A percentile compares a stretch with the other conserved stretches of the same genome.
Conservation (phyloP, 2,113 vertebrate species). For the Dipodomys ordii region DNA sequence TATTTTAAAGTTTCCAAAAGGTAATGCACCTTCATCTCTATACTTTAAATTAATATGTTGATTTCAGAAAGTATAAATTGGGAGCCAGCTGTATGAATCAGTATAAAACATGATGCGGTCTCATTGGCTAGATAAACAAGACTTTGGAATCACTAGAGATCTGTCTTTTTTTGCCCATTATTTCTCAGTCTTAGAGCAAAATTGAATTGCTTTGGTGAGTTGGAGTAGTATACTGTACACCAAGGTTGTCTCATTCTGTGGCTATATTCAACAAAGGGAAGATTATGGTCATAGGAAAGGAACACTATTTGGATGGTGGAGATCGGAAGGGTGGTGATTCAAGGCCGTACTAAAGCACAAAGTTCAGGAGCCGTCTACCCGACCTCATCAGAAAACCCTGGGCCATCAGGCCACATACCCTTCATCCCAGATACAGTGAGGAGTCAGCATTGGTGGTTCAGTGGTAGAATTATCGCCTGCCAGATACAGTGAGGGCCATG, state of each 20-base stretch:
- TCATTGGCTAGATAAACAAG: neutral
- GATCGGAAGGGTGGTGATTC: no score
- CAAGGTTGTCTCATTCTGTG: neutral
- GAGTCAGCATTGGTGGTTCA: no score
- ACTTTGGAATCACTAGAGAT: neutral
- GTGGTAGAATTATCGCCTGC: no score
- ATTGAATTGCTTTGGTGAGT: neutral
- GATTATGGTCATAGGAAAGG: neutral
- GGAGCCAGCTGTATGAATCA: neutral
- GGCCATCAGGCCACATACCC: no score
- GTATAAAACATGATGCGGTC: neutral
- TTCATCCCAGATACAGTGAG: no score
- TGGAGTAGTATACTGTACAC: neutral
- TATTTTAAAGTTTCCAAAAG: constrained; percentile 8
- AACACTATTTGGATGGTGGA: neutral
- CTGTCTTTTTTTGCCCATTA: neutral
- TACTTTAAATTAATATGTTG: constrained; percentile 19
- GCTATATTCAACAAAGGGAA: neutral
- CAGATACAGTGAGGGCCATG: no score
- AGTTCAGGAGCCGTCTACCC: no score
- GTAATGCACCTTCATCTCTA: neutral
- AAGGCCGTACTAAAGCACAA: no score
- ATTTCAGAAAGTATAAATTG: constrained; percentile 26
- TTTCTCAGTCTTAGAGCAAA: neutral
- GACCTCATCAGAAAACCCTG: no score